Evolutionary conservation across 1,140 invertebrate species (phyloP).

Genomic region (Gryon sp.): DNA sequence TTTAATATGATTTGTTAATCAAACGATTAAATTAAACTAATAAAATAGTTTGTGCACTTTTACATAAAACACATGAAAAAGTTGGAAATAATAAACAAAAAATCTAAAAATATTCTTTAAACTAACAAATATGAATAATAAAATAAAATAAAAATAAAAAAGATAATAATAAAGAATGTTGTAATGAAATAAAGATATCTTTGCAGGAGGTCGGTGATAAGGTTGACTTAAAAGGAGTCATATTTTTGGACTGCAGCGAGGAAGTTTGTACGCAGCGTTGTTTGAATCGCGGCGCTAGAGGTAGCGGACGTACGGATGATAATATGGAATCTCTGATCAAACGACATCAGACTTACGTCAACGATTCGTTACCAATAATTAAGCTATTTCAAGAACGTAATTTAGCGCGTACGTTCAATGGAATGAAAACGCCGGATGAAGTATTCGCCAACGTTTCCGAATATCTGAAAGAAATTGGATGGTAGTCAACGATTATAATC

Average conservation of each 20-base stretch:
- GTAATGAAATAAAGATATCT: not conserved
- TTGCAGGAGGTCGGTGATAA: constrained; percentile 89
- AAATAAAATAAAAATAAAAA: not conserved
- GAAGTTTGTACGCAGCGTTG: constrained; percentile 92
- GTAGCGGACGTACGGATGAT: constrained; percentile 96
- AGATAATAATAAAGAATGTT: not conserved
- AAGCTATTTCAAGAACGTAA: constrained; percentile 87
- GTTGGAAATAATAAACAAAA: too few relatives aligned
- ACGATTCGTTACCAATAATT: constrained; percentile 96
- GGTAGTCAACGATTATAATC: too few relatives aligned
- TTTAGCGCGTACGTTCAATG: constrained; percentile 90
- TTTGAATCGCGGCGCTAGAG: constrained; percentile 89
- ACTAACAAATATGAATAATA: not conserved
- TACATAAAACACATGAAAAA: too few relatives aligned
- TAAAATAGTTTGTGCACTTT: too few relatives aligned
- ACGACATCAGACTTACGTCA: constrained; percentile 93
- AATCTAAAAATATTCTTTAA: too few relatives aligned
- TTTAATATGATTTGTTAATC: too few relatives aligned
- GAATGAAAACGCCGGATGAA: constrained; percentile 83
- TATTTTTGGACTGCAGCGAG: constrained; percentile 95
- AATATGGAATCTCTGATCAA: constrained; percentile 95
- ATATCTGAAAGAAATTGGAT: constrained; percentile 76
- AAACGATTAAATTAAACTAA: too few relatives aligned
- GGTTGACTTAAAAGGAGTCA: constrained; percentile 91
- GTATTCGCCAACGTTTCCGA: constrained; percentile 84